Evolutionary conservation across 2,888 invertebrate genomes (phyloP), one percentile per base, ranked within the genome.

Genomic region (Dione juno): DNA sequence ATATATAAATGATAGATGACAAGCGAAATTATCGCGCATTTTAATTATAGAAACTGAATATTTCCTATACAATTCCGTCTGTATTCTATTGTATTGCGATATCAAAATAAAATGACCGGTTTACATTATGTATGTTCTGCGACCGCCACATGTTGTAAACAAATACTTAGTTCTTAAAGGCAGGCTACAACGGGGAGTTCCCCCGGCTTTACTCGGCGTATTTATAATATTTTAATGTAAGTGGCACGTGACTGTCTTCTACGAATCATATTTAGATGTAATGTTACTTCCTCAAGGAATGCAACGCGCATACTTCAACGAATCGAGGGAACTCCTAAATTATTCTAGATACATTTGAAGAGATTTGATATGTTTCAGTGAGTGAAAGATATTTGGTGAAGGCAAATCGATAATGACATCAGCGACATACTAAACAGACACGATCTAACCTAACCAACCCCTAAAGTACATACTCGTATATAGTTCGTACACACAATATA

Each of bases 201-300:
- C 13, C 48, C 48, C 14, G 1, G 28, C 28, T 53, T 53, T 13
- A 14, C 0, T 5, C 52, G 13, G 14, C 28, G 52, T 53, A 28
- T 53, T 53, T 28, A 53, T 52, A 52, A 52, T 53, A 53, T 28
- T 53, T 53, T 53, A 28, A 52, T 21, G 50, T 40, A 40, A 48
- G 16, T 16, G 48, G 48, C 48, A 16, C 48, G 28, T 28, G 28
- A 28, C 28, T 28, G 28, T 28, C 28, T 2, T 28, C 28, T 28
- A 28, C 2, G 28, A 5, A 28, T 3, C 28, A 2, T 28, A 28
- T 10, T 5, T 43, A 43, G 11, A 43, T 11, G 13, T 13, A n/a
- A n/a, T n/a, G n/a, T n/a, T n/a, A n/a, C n/a, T n/a, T n/a, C n/a
- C n/a, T n/a, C n/a, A n/a, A n/a, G n/a, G n/a, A n/a, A n/a, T n/a